phyloP scores from a whole-genome alignment of 2,888 invertebrate genomes.

The Colostygia pectinataria region DNA sequence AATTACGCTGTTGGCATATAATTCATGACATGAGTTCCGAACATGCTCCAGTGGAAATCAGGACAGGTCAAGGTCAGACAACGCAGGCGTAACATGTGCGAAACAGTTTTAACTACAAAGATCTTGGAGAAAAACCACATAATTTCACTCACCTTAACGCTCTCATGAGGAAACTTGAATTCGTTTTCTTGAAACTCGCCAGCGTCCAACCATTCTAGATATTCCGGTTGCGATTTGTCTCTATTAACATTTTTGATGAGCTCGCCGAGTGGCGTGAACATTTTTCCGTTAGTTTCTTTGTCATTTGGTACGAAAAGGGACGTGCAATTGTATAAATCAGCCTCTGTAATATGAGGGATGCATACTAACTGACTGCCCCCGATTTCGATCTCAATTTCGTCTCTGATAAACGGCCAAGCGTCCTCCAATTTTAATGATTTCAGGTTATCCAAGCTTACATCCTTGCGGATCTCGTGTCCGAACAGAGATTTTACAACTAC shows the following conservation, averaged over 20 bases:
- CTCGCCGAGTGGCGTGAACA: conserved; percentile 74
- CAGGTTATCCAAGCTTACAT: conserved; percentile 72
- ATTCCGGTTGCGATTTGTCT: conserved; percentile 64
- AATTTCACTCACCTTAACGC: conserved; percentile 53
- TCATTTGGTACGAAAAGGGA: conserved; percentile 77
- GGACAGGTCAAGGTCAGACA: conserved; percentile 36
- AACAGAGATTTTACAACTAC: conserved; percentile 76
- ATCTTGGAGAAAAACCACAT: background rate
- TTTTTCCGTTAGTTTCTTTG: conserved; percentile 73
- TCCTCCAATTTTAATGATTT: conserved; percentile 77
- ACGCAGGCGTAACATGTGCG: conserved; percentile 8
- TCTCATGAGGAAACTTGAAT: conserved; percentile 79
- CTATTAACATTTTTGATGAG: conserved; percentile 68
- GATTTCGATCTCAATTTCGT: conserved; percentile 79
- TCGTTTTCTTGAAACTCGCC: conserved; percentile 62
- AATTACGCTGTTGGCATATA: too few species aligned
- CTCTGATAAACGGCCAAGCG: conserved; percentile 80
- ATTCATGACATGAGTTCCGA: background rate
- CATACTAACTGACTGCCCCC: conserved; percentile 77
- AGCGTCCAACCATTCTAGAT: conserved; percentile 66
- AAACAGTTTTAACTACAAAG: conserved; percentile 14
- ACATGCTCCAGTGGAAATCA: conserved; percentile 11
- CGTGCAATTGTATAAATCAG: conserved; percentile 73
- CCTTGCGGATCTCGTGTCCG: conserved; percentile 78
- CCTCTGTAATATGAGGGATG: conserved; percentile 79